Base-by-base conservation (phyloP, 2,888 invertebrate genomes). In the Nemoura dubitans region DNA sequence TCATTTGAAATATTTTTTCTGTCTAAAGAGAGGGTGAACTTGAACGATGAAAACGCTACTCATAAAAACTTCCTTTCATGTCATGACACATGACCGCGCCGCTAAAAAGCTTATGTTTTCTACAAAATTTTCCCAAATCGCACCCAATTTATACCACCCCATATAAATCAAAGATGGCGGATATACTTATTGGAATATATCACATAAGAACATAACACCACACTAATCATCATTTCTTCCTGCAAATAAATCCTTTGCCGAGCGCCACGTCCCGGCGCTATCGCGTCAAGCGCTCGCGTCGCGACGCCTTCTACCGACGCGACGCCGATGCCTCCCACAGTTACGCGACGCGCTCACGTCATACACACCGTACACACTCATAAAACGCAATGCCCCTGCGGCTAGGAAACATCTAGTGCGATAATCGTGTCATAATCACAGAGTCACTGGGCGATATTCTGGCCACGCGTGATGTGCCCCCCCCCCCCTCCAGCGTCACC, bases 181-280 rank as follows among this genome's bases (percentile, higher is more conserved):
- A 59, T 59, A 59, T 21, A 59, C 59, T 59, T 59, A 59, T 59
- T 59, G 59, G 59, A 59, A 59, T 59, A 59, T 7, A 59, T 59
- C 59, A 59, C 59, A 21, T 59, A 59, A 16, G 59, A 59, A 59
- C 59, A 59, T 59, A 59, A 59, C 59, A 59, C 59, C 59, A 59
- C 59, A 59, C 59, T 59, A 59, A 59, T 59, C 59, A 59, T 59
- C 59, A 59, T 59, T 59, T 59, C 59, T 59, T 59, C 59, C 21
- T 21, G 59, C 16, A 59, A 21, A 59, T 59, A 59, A 59, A 59
- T 59, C 59, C 59, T 2, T 2, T 10, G 6, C 59, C 59, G 59
- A 16, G 59, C 21, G 5, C 36, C 36, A 36, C 36, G 36, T 36
- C 36, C 5, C 36, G 36, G 10, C 36, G 16, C 10, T 59, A 21